These are phyloP conservation scores for Malacoraja senta DNA, from an alignment of 2,797 vertebrate genomes.

Conservation along the genomic window DNA sequence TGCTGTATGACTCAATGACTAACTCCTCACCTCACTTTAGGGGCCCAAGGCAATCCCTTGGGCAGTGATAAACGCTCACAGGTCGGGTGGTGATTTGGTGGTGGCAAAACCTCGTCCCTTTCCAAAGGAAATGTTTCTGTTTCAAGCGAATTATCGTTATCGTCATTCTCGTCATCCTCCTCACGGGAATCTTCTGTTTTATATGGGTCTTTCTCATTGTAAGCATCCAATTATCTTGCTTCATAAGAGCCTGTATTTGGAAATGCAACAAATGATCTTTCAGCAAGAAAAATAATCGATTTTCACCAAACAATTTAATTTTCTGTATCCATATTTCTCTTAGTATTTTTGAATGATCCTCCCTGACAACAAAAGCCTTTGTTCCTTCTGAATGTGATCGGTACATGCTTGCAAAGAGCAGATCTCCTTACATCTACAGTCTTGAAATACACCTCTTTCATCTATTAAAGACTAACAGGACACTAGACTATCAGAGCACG, in stretches of 20 bases:
- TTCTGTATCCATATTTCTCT: background rate
- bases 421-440: no score
- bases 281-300: background rate
- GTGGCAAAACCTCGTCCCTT: constrained; percentile 91
- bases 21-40: constrained; percentile 85
- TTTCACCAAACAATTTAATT: background rate
- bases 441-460: no score
- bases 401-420: no score
- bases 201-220: constrained; percentile 92
- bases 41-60: constrained; percentile 93
- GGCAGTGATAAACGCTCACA: constrained; percentile 84
- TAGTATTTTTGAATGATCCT: background rate
- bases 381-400: no score
- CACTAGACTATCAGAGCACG: no score
- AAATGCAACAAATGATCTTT: background rate
- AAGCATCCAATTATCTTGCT: constrained; percentile 96
- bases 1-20: background rate
- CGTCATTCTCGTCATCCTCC: constrained; percentile 91
- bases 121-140: constrained; percentile 85
- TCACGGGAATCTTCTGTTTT: constrained; percentile 86
- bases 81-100: constrained; percentile 75
- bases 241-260: constrained; percentile 74
- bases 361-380: no score
- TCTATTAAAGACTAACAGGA: no score
- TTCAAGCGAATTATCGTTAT: constrained; percentile 83